phyloP scores from a whole-genome alignment of 2,797 vertebrate species.

The Ceryle rudis region DNA sequence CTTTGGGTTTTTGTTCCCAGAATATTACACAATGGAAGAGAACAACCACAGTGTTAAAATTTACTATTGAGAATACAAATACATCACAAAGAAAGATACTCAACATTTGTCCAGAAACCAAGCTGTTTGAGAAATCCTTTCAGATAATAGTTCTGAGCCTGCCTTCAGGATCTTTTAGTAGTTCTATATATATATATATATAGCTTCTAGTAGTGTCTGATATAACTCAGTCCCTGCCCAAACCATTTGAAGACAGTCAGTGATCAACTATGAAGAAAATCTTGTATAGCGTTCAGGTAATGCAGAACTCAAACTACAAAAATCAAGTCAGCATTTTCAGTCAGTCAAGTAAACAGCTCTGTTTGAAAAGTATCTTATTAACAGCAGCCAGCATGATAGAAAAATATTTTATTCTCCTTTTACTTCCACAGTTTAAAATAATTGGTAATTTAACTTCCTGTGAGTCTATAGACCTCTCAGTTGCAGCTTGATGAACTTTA shows the following conservation, averaged over 20 bases:
- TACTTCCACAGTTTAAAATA: background rate
- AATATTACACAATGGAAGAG: background rate
- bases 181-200: no score
- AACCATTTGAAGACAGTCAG: background rate
- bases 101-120: background rate
- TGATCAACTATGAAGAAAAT: background rate
- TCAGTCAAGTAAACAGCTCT: background rate
- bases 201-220: background rate
- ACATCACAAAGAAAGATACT: background rate
- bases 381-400: background rate
- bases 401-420: background rate
- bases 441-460: background rate
- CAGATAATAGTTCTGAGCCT: background rate
- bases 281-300: background rate
- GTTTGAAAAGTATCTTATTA: background rate
- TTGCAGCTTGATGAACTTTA: background rate
- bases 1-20: background rate
- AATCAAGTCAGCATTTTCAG: background rate
- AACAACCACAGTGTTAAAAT: background rate
- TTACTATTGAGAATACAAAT: background rate
- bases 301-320: background rate
- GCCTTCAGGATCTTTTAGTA: background rate
- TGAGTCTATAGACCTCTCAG: background rate
- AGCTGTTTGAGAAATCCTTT: background rate
- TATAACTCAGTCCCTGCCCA: background rate